Conservation (phyloP, 2,888 invertebrate genomes). For the Acanthosepion lycidas region DNA sequence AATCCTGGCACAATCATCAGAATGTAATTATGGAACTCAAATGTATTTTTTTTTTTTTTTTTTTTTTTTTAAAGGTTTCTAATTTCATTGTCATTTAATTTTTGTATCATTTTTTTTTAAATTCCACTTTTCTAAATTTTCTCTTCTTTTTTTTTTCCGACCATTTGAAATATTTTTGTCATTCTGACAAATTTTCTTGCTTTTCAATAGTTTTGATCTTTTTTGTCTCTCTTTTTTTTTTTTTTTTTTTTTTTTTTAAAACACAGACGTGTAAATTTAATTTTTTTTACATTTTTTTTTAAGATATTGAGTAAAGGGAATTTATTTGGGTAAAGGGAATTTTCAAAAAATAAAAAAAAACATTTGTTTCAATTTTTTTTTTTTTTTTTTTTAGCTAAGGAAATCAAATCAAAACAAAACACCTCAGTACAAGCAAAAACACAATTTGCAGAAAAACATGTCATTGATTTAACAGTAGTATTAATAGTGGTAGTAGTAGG, state of each 20-base stretch:
- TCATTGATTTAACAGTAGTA: neutral
- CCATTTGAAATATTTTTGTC: neutral
- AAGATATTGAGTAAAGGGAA: neutral
- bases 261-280: neutral
- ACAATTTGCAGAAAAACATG: conserved; percentile 33
- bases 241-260: no score
- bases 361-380: neutral
- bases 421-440: neutral
- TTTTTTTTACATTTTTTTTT: neutral
- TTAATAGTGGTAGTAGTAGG: neutral
- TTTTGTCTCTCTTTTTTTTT: neutral
- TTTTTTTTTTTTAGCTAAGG: neutral
- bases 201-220: neutral
- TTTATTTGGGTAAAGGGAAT: neutral
- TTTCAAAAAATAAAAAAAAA: conserved; percentile 1
- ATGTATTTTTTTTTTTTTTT: neutral
- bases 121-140: neutral
- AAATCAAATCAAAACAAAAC: neutral
- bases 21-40: neutral
- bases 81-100: neutral
- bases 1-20: neutral
- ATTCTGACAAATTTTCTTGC: neutral
- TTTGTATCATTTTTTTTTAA: neutral
- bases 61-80: neutral
- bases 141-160: no score